Evolutionary conservation across 2,113 vertebrate genomes (phyloP), one percentile per base, ranked within the genome.

Genomic region (Ploceus nigricollis): DNA sequence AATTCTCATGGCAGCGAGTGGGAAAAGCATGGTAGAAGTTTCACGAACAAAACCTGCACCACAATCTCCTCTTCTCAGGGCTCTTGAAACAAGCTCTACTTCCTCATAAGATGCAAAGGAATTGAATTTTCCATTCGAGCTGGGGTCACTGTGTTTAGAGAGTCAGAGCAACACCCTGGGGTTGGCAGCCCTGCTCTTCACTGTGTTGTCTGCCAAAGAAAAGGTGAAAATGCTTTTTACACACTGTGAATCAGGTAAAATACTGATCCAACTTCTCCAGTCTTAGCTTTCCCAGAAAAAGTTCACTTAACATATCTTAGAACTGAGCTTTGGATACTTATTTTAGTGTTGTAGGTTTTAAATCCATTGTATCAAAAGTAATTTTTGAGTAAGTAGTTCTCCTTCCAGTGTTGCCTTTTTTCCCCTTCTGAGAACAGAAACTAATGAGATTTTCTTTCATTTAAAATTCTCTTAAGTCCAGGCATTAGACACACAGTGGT

Each of bases 171-270:
- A 4, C 3, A 17, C 5, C 7, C 28, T 85, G 70, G 25, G 23
- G 7, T 22, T 1, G 3, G 10, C 1, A 2, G 64, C 33, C 12
- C 56, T 2, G 2, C 13, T 64, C 35, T 63, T 85, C 15, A 28
- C 30, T 19, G 8, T 30, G 40, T 31, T 78, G 28, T 70, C n/a
- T 92, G 57, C 15, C 37, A 73, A 69, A 76, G 42, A 73, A 78
- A 77, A 83, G 33, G 33, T 73, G 68, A 83, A 94, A 91, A 80
- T 1, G 2, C 33, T 45, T 51, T 90, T 83, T 48, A 37, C 13
- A 10, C 11, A 10, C 22, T 10, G 5, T 71, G 73, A 51, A 33
- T 88, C 35, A 15, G 16, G 56, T 93, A 76, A 81, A 91, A 84
- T 50, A 44, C 16, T 54, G 35, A 50, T 44, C 39, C 0, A 13